Evolutionary conservation across 2,113 vertebrate genomes (phyloP), one percentile per base, ranked within the genome.

Genomic region (Oxygymnocypris stewartii): DNA sequence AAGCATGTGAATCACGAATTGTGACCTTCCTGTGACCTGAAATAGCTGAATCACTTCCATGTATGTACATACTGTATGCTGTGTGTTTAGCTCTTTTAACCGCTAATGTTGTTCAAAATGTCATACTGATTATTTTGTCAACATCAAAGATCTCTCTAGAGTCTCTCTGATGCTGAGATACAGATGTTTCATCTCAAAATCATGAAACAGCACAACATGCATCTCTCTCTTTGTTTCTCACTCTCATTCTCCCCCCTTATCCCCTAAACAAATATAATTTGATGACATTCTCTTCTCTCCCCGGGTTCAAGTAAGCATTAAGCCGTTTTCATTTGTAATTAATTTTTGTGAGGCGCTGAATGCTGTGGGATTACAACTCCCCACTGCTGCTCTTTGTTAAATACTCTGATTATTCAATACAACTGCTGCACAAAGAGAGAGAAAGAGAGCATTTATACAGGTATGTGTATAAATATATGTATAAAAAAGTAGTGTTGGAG

Each of bases 301-400:
- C 74, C 61, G 89, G 88, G 86, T 84, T 91, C 86, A 88, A 89
- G 88, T 90, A 88, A 90, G 85, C 87, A 90, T 91, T 90, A 89
- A 89, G 88, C 82, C 86, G 88, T 91, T 91, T 89, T 84, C 78
- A 89, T 89, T 91, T 84, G 79, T 90, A 92, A 92, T 92, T 90
- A 89, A 88, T 90, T 91, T 90, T 89, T 90, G 79, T 65, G 63
- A 84, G 69, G 81, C 86, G 28, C 83, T 90, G 84, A 91, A 90
- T 89, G 85, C 84, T 81, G 42, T 25, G 84, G 89, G 89, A 91
- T 90, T 91, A 88, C 35, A 83, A 82, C 65, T 90, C 86, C 86
- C 85, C 49, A 65, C 54, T 51, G 79, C 76, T 61, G 75, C 77
- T 88, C 87, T 88, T 88, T 89, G 85, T 89, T 82, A 90, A 84